Base-by-base conservation (phyloP, 2,113 vertebrate species). In the Cromileptes altivelis region DNA sequence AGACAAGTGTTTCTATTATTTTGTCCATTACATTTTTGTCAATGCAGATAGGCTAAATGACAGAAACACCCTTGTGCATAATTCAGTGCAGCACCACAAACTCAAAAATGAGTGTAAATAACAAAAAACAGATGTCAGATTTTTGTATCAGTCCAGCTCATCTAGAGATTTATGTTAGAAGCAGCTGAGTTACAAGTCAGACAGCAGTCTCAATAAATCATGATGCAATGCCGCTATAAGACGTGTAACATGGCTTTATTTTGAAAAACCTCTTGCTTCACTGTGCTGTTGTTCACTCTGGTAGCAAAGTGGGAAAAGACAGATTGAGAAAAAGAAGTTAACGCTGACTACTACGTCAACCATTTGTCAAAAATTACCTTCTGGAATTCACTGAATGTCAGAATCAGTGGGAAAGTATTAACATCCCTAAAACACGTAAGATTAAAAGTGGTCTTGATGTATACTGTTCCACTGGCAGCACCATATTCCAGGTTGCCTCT, bases 271-370 rank as follows among this genome's bases (percentile, higher is more conserved):
- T 55, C 18, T 69, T 62, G 30, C 30, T 52, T 53, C 21, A 50
- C 42, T 52, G 19, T 69, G 18, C 23, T 50, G 37, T 58, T 47
- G 37, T 58, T 47, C 6, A 49, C 17, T 60, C 49, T 56, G 33
- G 73, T 55, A 21, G 23, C 23, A 61, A 53, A 50, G 42, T 58
- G 2, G 2, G 18, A 56, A 56, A 52, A 21, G 3, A 23, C 25
- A 49, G 70, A 42, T 18, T 42, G n/a, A 49, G 55, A 17, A n/a
- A 73, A 74, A 50, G 2, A 40, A 13, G 27, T 75, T 47, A 72
- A 37, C 11, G 9, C 11, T 45, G 2, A 45, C 42, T 45, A 61
- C 70, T 6, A 40, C 60, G 2, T 11, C 8, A 42, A 60, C 25
- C 14, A 1, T 11, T 37, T 23, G 15, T 49, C 27, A 52, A 47